phyloP scores from a whole-genome alignment of 2,888 invertebrate species.

The Andrena trimmerana region DNA sequence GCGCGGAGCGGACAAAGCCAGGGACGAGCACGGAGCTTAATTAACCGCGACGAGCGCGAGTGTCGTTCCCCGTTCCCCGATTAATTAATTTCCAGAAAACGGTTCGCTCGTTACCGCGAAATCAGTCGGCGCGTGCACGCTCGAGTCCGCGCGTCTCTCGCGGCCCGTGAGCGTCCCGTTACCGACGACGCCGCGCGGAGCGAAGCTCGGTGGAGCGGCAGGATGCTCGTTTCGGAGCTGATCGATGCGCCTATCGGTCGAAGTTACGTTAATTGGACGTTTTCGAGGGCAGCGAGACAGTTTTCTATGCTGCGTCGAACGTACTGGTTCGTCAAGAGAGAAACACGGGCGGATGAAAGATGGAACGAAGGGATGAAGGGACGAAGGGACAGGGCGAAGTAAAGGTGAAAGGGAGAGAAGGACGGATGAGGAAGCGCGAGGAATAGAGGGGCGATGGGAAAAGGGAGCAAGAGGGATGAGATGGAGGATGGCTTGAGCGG shows the following conservation, averaged over 20 bases:
- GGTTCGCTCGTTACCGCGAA: slow-evolving; percentile 31
- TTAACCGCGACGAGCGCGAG: slow-evolving; percentile 32
- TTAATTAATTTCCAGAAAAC: slow-evolving; percentile 43
- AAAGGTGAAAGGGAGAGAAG: background rate
- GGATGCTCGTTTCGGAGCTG: slow-evolving; percentile 59
- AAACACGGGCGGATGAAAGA: slow-evolving; percentile 8
- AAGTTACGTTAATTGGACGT: slow-evolving; percentile 80
- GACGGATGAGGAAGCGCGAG: slow-evolving; percentile 18
- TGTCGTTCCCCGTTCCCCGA: slow-evolving; percentile 5
- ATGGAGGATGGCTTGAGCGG: slow-evolving; percentile 3
- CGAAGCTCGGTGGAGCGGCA: slow-evolving; percentile 30
- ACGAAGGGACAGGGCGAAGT: background rate
- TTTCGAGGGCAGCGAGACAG: slow-evolving; percentile 76
- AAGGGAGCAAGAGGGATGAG: slow-evolving; percentile 3
- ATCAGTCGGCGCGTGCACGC: slow-evolving; percentile 3
- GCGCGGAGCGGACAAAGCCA: slow-evolving; percentile 4
- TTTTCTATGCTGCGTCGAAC: slow-evolving; percentile 71
- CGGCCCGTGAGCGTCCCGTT: background rate
- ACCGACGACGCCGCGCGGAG: background rate
- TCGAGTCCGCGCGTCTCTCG: background rate
- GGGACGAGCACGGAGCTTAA: slow-evolving; percentile 21
- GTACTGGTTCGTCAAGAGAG: slow-evolving; percentile 59
- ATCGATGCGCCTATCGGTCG: slow-evolving; percentile 75
- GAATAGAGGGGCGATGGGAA: slow-evolving; percentile 27
- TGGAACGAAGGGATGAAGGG: background rate